Evolutionary conservation across 2,888 invertebrate genomes (phyloP), one percentile per base, ranked within the genome.

Genomic region (Pyrgus malvae): DNA sequence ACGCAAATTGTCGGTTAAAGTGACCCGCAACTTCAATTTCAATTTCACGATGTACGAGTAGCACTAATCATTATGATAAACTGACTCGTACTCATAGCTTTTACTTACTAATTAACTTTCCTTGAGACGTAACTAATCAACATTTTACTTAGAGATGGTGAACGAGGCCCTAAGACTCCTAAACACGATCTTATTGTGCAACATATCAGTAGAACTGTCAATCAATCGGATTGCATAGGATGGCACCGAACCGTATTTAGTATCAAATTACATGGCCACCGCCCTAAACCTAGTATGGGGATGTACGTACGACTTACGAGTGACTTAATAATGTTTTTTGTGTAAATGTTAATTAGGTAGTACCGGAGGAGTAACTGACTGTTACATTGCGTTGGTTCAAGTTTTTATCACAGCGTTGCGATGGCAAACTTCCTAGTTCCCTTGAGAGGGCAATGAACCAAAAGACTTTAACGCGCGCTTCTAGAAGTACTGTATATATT

Each of bases 371-470:
- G 42, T 42, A 49, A 55, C 38, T 68, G 65, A 56, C 66, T 69
- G 68, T 74, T 69, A 45, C 45, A 40, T 53, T 53, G 38, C 45
- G 53, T 72, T 56, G 61, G 61, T 71, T 68, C 72, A 62, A 63
- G 67, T 78, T 77, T 77, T 78, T 77, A 66, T 70, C 56, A 58
- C 35, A 29, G 66, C 65, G 60, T 68, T 67, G 66, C 61, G 60
- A 64, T 63, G 66, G 61, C 63, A 57, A 62, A 58, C 80, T 84
- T 84, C 84, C 82, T 80, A 73, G 81, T 84, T 77, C 72, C 80
- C 78, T 80, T 74, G 77, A 76, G 68, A 72, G 79, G 75, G 56
- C 74, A 62, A 63, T 68, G 69, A 69, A 66, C 69, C 66, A 73
- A 71, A 75, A 76, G 74, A 78, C 62, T 71, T 74, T 65, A 76